Base-by-base conservation (phyloP, 2,797 vertebrate species). In the Poeciliopsis presidionis region DNA sequence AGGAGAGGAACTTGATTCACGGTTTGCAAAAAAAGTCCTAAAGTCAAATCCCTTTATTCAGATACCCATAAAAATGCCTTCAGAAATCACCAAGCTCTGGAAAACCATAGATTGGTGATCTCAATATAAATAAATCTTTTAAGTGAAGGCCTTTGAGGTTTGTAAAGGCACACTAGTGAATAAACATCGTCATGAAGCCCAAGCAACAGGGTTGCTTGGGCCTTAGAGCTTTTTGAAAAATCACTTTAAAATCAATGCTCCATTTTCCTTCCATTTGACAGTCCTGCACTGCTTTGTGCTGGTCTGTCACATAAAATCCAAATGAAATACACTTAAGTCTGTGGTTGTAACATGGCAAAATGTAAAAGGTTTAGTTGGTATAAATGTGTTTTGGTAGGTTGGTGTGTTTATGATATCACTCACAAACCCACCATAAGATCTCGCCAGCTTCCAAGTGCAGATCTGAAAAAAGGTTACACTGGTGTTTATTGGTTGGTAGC, bases 381-480 rank as follows among this genome's bases (percentile, higher is more conserved):
- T 65, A 16, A 65, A 39, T 22, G 16, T 22, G 36, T 41, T 67
- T 22, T 67, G 22, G 22, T 22, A 67, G 36, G 18, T 25, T 36
- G 4, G 4, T 22, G 67, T 1, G 7, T 9, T 53, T 53, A 53
- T 43, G 5, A n/a, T 73, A 74, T 82, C 39, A 77, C 76, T 77
- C 78, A 18, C 67, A 72, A 41, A 59, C 41, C 33, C 25, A 73
- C 14, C 41, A 43, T 49, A 71, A 75, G 74, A 46, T 87, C 49
- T 51, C 69, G 20, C 79, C 83, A 82, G 33, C 45, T 75, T 73
- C 75, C 16, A 82, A 80, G 43, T 46, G 73, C 72, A 57, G 5
- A 46, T 57, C 13, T 18, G 76, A 76, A 75, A 75, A 74, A 81
- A 59, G 67, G 55, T 75, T 65, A 85, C 45, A 77, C 75, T 80